phyloP scores from a whole-genome alignment of 2,113 vertebrate species.

The Dromaius novaehollandiae region DNA sequence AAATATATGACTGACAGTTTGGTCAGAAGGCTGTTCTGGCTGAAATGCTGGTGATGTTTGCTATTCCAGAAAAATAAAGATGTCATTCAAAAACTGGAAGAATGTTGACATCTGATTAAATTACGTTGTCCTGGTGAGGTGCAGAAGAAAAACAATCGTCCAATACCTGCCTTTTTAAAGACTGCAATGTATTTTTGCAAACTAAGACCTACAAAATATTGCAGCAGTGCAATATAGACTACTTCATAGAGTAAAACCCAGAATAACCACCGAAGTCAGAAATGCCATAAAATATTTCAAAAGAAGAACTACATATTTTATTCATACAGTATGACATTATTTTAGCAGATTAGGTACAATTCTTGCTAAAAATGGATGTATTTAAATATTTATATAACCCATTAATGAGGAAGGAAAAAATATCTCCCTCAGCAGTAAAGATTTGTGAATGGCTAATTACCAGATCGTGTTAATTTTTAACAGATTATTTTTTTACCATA shows the following conservation, averaged over 20 bases:
- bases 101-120: not conserved
- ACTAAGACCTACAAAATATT: not conserved
- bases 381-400: constrained; percentile 22
- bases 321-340: not conserved
- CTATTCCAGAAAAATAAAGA: not conserved
- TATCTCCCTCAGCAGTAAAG: not conserved
- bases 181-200: not conserved
- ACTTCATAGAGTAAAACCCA: not conserved
- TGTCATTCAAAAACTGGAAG: not conserved
- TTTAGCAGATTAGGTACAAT: not conserved
- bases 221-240: not conserved
- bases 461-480: not conserved
- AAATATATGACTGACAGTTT: not conserved
- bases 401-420: constrained; percentile 2
- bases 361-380: not conserved
- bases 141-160: not conserved
- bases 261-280: not conserved
- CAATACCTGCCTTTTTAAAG: not conserved
- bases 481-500: not conserved
- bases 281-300: not conserved
- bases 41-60: not conserved
- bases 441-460: constrained; percentile 19
- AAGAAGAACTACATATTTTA: not conserved
- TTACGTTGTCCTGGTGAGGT: not conserved
- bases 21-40: not conserved